A percentile compares a stretch with the other conserved stretches of the same genome.
Evolutionary conservation across 1,140 invertebrate genomes (phyloP).

Genomic region (Apis dorsata): DNA sequence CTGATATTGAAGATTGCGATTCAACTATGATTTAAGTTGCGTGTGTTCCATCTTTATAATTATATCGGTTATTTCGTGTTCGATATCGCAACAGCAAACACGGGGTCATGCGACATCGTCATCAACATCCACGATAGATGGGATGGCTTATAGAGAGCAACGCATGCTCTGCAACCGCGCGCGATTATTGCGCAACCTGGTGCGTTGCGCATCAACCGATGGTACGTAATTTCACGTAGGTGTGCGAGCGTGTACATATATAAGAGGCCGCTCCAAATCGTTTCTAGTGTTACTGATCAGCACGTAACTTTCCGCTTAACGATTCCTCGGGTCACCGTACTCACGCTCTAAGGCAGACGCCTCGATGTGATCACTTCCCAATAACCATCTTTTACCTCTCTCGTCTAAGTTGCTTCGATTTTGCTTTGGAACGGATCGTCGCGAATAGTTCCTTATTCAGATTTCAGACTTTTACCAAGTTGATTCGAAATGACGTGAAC

Average conservation of each 20-base stretch:
- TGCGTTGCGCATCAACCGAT: constrained; percentile 53
- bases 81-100: constrained; percentile 15
- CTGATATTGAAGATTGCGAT: constrained; percentile 32
- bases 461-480: constrained; percentile 18
- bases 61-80: constrained; percentile 52
- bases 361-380: constrained; percentile 46
- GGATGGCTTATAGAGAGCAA: constrained; percentile 53
- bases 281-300: constrained; percentile 49
- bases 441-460: constrained; percentile 25
- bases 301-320: constrained; percentile 57
- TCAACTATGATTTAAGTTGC: constrained; percentile 9
- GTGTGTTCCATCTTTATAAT: constrained; percentile 59
- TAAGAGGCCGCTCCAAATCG: constrained; percentile 49
- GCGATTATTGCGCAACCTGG: constrained; percentile 48
- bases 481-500: background rate
- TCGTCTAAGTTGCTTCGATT: background rate
- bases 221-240: constrained; percentile 19
- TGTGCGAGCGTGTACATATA: constrained; percentile 24
- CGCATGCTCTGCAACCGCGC: constrained; percentile 42
- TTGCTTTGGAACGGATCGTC: background rate
- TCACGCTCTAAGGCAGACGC: constrained; percentile 52
- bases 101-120: constrained; percentile 36
- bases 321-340: constrained; percentile 54
- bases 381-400: constrained; percentile 44
- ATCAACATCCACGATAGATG: constrained; percentile 27